phyloP scores from a whole-genome alignment of 2,797 vertebrate genomes.

The Aeoliscus strigatus region DNA sequence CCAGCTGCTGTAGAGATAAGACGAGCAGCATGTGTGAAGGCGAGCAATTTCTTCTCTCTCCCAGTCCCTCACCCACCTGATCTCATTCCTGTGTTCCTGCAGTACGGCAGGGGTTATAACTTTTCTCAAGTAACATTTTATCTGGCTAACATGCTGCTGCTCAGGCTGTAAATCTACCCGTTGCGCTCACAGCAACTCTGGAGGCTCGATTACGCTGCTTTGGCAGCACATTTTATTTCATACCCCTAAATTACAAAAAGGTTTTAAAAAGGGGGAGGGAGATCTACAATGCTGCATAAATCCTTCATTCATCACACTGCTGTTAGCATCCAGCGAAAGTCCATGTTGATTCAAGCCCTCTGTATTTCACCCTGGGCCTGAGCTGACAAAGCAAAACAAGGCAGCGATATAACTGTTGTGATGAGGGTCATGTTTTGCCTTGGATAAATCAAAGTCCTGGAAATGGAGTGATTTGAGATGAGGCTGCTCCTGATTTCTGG shows the following conservation, averaged over 20 bases:
- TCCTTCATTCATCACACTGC: conserved; percentile 50
- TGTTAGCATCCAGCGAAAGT: no score
- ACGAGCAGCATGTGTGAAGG: conserved; percentile 25
- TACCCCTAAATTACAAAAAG: conserved; percentile 48
- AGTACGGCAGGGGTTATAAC: conserved; percentile 34
- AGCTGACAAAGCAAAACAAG: conserved; percentile 30
- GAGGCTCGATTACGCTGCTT: conserved; percentile 52
- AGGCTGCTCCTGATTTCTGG: conserved; percentile 26
- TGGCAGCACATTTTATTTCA: conserved; percentile 50
- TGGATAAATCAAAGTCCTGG: conserved; percentile 41
- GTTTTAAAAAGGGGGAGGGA: conserved; percentile 26
- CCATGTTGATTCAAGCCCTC: conserved; percentile 52
- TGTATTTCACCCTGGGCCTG: conserved; percentile 45
- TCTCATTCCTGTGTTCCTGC: conserved; percentile 11
- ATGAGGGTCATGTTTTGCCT: conserved; percentile 29
- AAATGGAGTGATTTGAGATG: conserved; percentile 29
- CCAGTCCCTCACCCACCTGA: conserved; percentile 1
- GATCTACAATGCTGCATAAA: conserved; percentile 36
- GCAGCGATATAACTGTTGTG: conserved; percentile 12
- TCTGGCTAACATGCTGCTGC: conserved; percentile 39
- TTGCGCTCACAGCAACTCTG: conserved; percentile 38
- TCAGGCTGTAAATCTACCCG: conserved; percentile 56
- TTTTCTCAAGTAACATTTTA: conserved; percentile 58
- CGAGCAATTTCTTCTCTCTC: conserved; percentile 5
- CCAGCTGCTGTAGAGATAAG: conserved; percentile 39